phyloP scores from a whole-genome alignment of 2,888 invertebrate species.

The Crepidodera aurea region DNA sequence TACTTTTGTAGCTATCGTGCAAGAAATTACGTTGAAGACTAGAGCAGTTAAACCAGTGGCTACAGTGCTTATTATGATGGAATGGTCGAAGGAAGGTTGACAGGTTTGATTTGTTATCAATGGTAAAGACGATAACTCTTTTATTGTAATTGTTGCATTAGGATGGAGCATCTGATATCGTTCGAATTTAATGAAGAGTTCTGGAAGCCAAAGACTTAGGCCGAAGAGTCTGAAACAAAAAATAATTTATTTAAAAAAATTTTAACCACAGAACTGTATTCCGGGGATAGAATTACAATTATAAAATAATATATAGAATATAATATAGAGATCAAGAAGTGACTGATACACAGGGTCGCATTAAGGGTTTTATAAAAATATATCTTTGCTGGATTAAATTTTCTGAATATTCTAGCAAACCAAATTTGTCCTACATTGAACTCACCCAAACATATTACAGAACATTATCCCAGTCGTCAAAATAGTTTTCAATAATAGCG shows the following conservation, averaged over 20 bases:
- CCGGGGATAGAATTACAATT: no score
- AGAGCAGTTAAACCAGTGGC: conserved; percentile 73
- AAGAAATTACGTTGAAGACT: conserved; percentile 70
- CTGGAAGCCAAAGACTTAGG: conserved; percentile 79
- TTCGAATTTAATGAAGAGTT: conserved; percentile 71
- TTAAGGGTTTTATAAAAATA: no score
- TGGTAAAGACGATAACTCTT: conserved; percentile 56
- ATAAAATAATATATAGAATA: no score
- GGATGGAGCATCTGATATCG: conserved; percentile 59
- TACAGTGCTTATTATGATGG: conserved; percentile 72
- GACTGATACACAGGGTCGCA: no score
- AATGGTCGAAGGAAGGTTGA: conserved; percentile 65
- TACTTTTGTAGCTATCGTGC: conserved; percentile 64
- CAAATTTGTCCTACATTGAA: no score
- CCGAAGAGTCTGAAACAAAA: conserved; percentile 69
- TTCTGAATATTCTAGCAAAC: no score
- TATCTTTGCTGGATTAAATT: no score
- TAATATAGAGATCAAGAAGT: no score
- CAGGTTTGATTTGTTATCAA: conserved; percentile 56
- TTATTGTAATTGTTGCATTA: conserved; percentile 63
- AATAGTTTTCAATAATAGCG: conserved; percentile 65
- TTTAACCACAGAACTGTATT: no score
- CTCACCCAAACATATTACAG: conserved; percentile 74
- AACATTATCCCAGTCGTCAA: conserved; percentile 71
- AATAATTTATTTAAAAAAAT: not conserved